phyloP scores from a whole-genome alignment of 2,797 vertebrate genomes.

The Austrolebias charrua region DNA sequence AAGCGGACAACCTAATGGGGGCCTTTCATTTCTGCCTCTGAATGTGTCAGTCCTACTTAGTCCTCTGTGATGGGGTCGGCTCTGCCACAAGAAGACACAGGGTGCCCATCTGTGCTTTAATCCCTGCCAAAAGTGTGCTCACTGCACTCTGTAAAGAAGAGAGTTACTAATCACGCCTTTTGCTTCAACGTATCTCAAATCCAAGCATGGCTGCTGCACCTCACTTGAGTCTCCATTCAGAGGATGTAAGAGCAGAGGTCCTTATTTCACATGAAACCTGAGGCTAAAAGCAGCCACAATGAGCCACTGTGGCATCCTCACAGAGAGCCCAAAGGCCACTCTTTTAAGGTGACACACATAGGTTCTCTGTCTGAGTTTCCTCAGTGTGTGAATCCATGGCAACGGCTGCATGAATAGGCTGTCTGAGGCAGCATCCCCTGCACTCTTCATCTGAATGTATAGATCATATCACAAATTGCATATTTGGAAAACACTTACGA shows the following conservation, averaged over 20 bases:
- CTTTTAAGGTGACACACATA: conserved; percentile 67
- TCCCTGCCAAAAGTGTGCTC: conserved; percentile 59
- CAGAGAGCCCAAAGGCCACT: conserved; percentile 55
- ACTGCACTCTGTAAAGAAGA: conserved; percentile 34
- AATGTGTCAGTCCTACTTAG: conserved; percentile 48
- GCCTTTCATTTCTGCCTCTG: conserved; percentile 48
- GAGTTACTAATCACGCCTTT: conserved; percentile 44
- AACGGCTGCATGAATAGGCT: conserved; percentile 69
- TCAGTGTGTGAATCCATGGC: conserved; percentile 65
- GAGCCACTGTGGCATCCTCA: conserved; percentile 41
- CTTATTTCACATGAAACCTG: conserved; percentile 32
- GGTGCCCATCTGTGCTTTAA: conserved; percentile 66
- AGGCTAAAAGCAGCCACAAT: conserved; percentile 21
- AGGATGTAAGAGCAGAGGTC: neutral
- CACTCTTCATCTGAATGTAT: conserved; percentile 38
- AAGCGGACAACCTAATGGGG: conserved; percentile 23
- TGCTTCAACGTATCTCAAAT: conserved; percentile 16
- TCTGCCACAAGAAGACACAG: conserved; percentile 58
- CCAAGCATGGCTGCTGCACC: conserved; percentile 12
- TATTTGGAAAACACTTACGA: conserved; percentile 10
- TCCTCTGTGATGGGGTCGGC: conserved; percentile 56
- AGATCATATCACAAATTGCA: conserved; percentile 28
- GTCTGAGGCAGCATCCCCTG: conserved; percentile 48
- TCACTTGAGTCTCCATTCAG: conserved; percentile 9
- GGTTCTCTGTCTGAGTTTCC: conserved; percentile 62